Conservation (phyloP, 2,888 invertebrate genomes). For the Tetrapedia diversipes region DNA sequence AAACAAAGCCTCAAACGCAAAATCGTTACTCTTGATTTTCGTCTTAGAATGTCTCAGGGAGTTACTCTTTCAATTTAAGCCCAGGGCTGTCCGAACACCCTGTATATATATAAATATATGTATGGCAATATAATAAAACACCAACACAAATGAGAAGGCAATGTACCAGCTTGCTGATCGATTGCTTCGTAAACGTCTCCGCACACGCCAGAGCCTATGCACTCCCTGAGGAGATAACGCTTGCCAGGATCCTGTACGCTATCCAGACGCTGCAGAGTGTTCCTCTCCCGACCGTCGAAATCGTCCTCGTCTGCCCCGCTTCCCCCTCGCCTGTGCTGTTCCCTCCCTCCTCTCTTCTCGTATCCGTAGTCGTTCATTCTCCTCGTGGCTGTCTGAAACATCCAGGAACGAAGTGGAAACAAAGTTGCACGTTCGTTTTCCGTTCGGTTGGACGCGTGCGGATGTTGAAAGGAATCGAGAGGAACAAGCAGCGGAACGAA, state of each 20-base stretch:
- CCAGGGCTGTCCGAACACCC: no score
- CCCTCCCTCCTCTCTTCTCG: slow-evolving; percentile 58
- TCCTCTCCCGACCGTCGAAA: slow-evolving; percentile 31
- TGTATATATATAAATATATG: no score
- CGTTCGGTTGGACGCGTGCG: not conserved
- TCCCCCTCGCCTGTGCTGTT: slow-evolving; percentile 48
- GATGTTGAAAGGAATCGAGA: not conserved
- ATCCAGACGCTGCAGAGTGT: slow-evolving; percentile 82
- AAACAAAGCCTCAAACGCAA: no score
- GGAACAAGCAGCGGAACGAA: not conserved
- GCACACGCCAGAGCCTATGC: slow-evolving; percentile 90
- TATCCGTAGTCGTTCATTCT: slow-evolving; percentile 72
- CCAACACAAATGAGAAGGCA: not conserved
- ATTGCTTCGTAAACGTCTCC: slow-evolving; percentile 90
- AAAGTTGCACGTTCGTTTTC: not conserved
- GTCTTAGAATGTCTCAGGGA: no score
- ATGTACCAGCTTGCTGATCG: slow-evolving; percentile 87
- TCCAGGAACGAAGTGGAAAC: not conserved
- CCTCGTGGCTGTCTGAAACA: slow-evolving; percentile 7
- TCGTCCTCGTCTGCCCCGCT: slow-evolving; percentile 55
- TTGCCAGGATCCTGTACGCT: slow-evolving; percentile 90
- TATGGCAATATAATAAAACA: no score
- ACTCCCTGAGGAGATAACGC: slow-evolving; percentile 88
- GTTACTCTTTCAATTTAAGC: no score
- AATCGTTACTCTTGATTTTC: no score